Evolutionary conservation across 2,113 vertebrate species (phyloP).

Genomic region (Otus sunia): DNA sequence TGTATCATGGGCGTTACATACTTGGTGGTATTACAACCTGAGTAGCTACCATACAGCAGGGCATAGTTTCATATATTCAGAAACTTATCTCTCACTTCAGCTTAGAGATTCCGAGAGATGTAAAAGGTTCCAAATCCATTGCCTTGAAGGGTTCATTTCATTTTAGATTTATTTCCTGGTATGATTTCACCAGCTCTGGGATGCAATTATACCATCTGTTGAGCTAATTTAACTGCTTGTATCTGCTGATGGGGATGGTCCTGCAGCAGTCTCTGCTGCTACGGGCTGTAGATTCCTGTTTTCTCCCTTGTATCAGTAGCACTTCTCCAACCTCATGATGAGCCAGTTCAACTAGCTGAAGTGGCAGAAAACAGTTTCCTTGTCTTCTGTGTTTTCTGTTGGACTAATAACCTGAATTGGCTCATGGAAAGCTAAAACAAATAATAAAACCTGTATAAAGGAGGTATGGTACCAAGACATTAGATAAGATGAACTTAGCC

Average conservation of each 20-base stretch:
- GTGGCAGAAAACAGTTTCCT: neutral
- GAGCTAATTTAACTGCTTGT: neutral
- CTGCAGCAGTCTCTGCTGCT: neutral
- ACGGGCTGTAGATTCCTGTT: neutral
- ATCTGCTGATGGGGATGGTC: neutral
- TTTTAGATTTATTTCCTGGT: neutral
- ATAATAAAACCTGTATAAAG: neutral
- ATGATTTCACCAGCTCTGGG: neutral
- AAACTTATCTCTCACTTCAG: neutral
- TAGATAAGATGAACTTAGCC: neutral
- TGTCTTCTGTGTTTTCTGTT: neutral
- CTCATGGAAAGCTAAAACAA: neutral
- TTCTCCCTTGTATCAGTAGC: neutral
- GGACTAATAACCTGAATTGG: neutral
- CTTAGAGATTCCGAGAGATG: neutral
- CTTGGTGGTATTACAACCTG: neutral
- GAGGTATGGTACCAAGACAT: neutral
- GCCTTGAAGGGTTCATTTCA: neutral
- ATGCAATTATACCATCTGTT: neutral
- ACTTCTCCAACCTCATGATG: neutral
- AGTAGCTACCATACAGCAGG: neutral
- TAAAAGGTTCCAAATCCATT: neutral
- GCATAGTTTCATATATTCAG: neutral
- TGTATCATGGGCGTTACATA: neutral
- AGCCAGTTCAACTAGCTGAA: neutral